Evolutionary conservation across 1,140 invertebrate species (phyloP), one percentile per base, ranked within the genome.

Genomic region (Plutomurus gul): DNA sequence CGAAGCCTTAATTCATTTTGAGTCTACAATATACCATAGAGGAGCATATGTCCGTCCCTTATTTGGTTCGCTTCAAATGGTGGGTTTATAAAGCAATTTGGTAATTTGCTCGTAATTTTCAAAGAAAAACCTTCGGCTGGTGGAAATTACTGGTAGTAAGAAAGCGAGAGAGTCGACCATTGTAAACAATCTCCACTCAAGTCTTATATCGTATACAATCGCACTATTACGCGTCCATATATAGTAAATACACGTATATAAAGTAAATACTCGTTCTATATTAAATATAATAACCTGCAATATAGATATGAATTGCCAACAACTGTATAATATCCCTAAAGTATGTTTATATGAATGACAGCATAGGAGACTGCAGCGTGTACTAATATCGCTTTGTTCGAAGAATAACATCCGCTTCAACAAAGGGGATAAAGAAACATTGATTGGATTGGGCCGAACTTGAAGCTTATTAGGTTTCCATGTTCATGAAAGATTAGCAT

Each of bases 401-500:
- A n/a, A 36, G 11, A 65, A 27, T 30, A 65, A 36, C 56, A 65
- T 65, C 56, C 56, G 56, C 25, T 30, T 30, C 16, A 65, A 65
- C 56, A 65, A 65, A 65, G 56, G 30, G 56, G 27, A 65, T 65
- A 33, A n/a, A 16, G 11, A 36, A 60, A 60, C 8, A 30, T 36
- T 36, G 56, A 65, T 36, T 65, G 56, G 56, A 65, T 65, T 65
- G 56, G 56, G 30, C 56, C 30, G 36, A 60, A 33, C 13, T 30
- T 30, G 22, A 65, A 65, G 56, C 25, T 65, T 65, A 65, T 65
- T 65, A 36, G 56, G 56, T 65, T 65, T 65, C 30, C 56, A 33
- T 36, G 56, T 65, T 65, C 56, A 36, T 65, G 56, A 65, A 27
- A 65, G 56, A 65, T 65, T 60, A 60, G 51, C 51, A 60, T 60